Base-by-base conservation (phyloP, 2,888 invertebrate species). In the Catocala sponsa region DNA sequence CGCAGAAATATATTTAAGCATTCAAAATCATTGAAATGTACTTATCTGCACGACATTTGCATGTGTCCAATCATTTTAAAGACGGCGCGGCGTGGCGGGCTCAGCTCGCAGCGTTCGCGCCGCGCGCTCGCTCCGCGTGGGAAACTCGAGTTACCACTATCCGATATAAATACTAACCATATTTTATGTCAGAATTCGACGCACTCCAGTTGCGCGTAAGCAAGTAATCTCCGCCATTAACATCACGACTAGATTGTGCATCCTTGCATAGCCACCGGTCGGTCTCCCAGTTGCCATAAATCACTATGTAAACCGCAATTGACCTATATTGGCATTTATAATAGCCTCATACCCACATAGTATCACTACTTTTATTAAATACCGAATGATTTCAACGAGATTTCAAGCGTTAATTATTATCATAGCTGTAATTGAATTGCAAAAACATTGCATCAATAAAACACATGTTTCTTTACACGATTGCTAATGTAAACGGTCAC, bases 211-310 rank as follows among this genome's bases (percentile, higher is more conserved):
- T 84, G 82, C 82, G 80, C 76, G 78, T 83, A 80, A 80, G 80
- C 80, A 84, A 84, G 81, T 81, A 84, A 86, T 87, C 83, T 82
- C 76, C 80, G 76, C 78, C 77, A 84, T 85, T 87, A 88, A 83
- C 87, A 88, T 86, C 88, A 87, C 89, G 89, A 92, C 82, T 89
- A 88, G 89, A 90, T 88, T 88, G 88, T 90, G 84, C 83, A 91
- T 92, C 91, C 89, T 90, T 91, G 87, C 84, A 66, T 76, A 78
- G 76, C 77, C 79, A 79, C 80, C 74, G 74, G 79, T 80, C 74
- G 74, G 79, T 74, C 77, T 71, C 75, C 74, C 70, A 67, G 76
- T 64, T 70, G 72, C 76, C 61, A 82, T 85, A 86, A 84, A 87
- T 83, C 81, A 79, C 68, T 62, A 62, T 68, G 70, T 79, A 78